Evolutionary conservation across 1,140 invertebrate species (phyloP).

Genomic region (Drosophila yakuba): DNA sequence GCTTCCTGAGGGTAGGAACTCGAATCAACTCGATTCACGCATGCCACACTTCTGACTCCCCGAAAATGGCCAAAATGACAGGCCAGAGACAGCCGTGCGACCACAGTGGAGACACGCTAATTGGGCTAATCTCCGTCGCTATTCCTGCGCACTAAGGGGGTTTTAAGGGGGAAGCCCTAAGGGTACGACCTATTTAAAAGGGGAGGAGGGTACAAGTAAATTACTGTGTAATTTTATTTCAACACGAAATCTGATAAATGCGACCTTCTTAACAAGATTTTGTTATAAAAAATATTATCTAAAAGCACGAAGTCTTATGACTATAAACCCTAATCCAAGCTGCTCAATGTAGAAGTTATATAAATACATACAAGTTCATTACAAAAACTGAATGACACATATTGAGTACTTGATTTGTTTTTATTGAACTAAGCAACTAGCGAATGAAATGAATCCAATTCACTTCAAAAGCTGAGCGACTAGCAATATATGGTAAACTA

Average conservation of each 20-base stretch:
- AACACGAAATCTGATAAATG: slow-evolving; percentile 32
- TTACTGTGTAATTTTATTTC: slow-evolving; percentile 24
- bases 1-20: slow-evolving; percentile 2
- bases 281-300: slow-evolving; percentile 1
- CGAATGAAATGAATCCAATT: not conserved
- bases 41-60: slow-evolving; percentile 64
- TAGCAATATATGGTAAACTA: slow-evolving; percentile 1
- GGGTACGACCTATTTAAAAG: not conserved
- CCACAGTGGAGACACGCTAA: slow-evolving; percentile 38
- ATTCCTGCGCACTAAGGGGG: slow-evolving; percentile 5
- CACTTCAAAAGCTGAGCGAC: slow-evolving; percentile 1
- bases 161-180: slow-evolving; percentile 10
- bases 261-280: slow-evolving; percentile 13
- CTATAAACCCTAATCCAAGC: slow-evolving; percentile 1
- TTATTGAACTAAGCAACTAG: not conserved
- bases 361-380: not conserved
- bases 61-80: slow-evolving; percentile 39
- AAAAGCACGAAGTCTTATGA: not conserved
- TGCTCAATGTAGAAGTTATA: not conserved
- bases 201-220: slow-evolving; percentile 6
- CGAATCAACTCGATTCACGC: slow-evolving; percentile 45
- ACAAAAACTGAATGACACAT: not conserved
- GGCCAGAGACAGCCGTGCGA: slow-evolving; percentile 20
- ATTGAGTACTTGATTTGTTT: not conserved
- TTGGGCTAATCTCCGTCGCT: slow-evolving; percentile 27